phyloP scores from a whole-genome alignment of 2,797 vertebrate genomes.

The Urosaurus nigricauda region DNA sequence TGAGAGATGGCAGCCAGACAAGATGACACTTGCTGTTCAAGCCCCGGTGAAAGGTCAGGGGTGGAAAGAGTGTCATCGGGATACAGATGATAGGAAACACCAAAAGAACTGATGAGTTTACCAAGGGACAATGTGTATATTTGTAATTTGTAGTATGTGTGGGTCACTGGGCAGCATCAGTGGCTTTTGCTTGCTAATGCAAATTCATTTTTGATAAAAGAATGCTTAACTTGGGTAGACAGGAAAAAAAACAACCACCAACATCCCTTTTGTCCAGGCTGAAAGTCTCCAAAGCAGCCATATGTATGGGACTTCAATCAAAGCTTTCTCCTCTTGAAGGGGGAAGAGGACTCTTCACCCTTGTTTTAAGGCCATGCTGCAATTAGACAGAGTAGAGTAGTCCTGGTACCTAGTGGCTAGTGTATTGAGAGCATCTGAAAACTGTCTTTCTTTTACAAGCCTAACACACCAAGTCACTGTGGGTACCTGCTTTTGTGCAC shows the following conservation, averaged over 20 bases:
- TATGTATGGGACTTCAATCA: neutral
- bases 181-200: neutral
- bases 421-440: neutral
- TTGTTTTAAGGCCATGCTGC: neutral
- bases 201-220: neutral
- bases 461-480: neutral
- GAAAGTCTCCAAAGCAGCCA: neutral
- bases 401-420: too few relatives aligned
- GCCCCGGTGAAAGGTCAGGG: too few relatives aligned
- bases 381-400: neutral
- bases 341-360: neutral
- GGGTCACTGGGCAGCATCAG: neutral
- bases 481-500: neutral
- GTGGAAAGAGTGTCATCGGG: too few relatives aligned
- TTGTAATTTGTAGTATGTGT: neutral
- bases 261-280: neutral
- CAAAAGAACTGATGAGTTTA: too few relatives aligned
- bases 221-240: neutral
- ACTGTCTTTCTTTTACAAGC: constrained; percentile 10
- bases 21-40: too few relatives aligned
- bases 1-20: too few relatives aligned
- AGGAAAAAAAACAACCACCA: too few relatives aligned
- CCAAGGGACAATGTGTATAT: too few relatives aligned
- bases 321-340: neutral
- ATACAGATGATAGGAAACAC: too few relatives aligned